Evolutionary conservation across 2,888 invertebrate genomes (phyloP), one percentile per base, ranked within the genome.

Genomic region (Melanotus villosus): DNA sequence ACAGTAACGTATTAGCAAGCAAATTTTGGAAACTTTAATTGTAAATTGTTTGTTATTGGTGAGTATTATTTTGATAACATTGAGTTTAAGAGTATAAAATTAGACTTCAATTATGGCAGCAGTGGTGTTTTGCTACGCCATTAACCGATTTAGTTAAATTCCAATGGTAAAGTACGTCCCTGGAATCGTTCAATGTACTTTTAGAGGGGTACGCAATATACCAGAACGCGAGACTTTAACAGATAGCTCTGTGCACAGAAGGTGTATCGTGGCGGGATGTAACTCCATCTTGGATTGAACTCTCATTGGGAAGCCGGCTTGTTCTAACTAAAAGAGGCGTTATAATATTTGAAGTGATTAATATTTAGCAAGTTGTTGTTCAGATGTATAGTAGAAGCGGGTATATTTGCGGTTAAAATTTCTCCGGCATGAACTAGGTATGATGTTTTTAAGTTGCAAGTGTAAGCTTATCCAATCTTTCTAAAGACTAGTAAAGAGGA

Each of bases 271-370:
- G 88, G 88, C 88, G 87, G 90, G 89, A 89, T 88, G 90, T 89
- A 89, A 90, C 90, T 91, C 92, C 92, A 92, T 92, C 91, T 92
- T 92, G 92, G 89, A 91, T 89, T 89, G 89, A 88, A 87, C 88
- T 90, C 88, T 81, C 79, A 79, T 88, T 89, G 86, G 88, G 89
- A 91, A 91, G 91, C 92, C 91, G 92, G 91, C 89, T 87, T 86
- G 87, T 85, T 87, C 87, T 85, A 86, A 87, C 85, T 86, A 76
- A 26, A 26, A 79, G 80, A 78, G 70, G 43, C 23, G 19, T 58
- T 19, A 70, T 80, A 73, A 73, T 76, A 75, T 69, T 70, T 69
- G 73, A 74, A 73, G 62, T 60, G 65, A 43, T 59, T 62, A 68
- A 50, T 58, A 59, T 60, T 64, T 68, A 67, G 52, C 65, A 34